Evolutionary conservation across 2,888 invertebrate species (phyloP), one percentile per base, ranked within the genome.

Genomic region (Drosophila borborema): DNA sequence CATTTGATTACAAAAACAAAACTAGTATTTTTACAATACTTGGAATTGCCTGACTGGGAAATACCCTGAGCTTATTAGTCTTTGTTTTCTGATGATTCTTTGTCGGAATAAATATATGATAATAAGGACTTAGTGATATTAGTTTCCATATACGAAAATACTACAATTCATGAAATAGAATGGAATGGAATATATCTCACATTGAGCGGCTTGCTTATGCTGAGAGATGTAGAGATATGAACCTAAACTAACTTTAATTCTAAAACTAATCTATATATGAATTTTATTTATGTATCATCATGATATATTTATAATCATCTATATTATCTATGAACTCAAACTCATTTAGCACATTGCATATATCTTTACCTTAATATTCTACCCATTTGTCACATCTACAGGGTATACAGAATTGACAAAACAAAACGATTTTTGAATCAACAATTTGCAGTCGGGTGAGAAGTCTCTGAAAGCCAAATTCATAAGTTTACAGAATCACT

Each of bases 401-500:
- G 23, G 23, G 20, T 23, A 45, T 34, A 20, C 3, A n/a, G 23
- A 41, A 55, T 28, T 40, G 3, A 23, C n/a, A 41, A 58, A 41
- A 41, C 4, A 14, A 56, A 61, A 53, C 34, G 28, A 40, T 51
- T 58, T 55, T 46, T 8, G 10, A 51, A 36, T 31, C 41, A 49
- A 49, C 45, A 67, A 74, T 74, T 84, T 64, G 63, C 72, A 54
- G 58, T 34, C 31, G 55, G 34, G 79, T 81, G 79, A 77, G 72
- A 78, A 81, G 41, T 18, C 18, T 46, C 10, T 7, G 6, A 12
- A 46, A 12, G 48, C 20, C 20, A 14, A 72, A 53, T 83, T 74
- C 66, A 72, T 59, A 31, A 59, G 48, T 85, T 72, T 89, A 86
- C 81, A 84, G 72, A 89, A 86, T 45, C 59, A 85, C 79, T 89